Percentiles rank a stretch among this genome's conserved stretches.
Conservation (phyloP, 2,113 vertebrate species). For the Gambusia affinis region DNA sequence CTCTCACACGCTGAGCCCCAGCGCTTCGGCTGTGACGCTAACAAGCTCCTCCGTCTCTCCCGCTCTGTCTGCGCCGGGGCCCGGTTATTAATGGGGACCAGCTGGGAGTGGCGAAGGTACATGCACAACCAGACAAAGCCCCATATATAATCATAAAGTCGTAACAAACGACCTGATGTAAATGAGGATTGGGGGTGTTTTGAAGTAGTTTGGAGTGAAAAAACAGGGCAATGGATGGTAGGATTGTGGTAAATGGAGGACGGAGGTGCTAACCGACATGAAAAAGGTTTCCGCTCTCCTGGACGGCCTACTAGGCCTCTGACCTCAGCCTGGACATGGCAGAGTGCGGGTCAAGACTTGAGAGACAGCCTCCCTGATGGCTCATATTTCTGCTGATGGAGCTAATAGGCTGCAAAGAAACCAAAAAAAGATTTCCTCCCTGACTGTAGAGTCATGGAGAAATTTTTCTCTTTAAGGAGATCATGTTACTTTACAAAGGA, state of each 20-base stretch:
- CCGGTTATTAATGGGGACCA: conserved; percentile 86
- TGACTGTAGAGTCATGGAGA: not conserved
- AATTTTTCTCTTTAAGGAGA: conserved; percentile 17
- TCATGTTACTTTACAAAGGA: conserved; percentile 42
- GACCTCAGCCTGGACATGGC: conserved; percentile 50
- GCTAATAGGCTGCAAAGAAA: conserved; percentile 31
- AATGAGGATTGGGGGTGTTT: conserved; percentile 75
- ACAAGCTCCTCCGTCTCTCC: conserved; percentile 80
- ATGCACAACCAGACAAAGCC: conserved; percentile 83
- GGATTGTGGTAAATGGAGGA: conserved; percentile 32
- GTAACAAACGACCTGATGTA: conserved; percentile 85
- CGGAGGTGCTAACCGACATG: conserved; percentile 42
- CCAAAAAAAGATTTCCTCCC: conserved; percentile 38
- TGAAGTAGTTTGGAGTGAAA: conserved; percentile 42
- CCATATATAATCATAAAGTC: conserved; percentile 85
- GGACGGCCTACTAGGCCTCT: conserved; percentile 44
- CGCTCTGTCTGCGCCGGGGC: conserved; percentile 66
- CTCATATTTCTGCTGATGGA: conserved; percentile 68
- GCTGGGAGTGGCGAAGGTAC: conserved; percentile 84
- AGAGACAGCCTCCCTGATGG: conserved; percentile 53
- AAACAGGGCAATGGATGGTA: conserved; percentile 52
- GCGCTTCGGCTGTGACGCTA: conserved; percentile 70
- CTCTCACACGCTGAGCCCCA: conserved; percentile 70
- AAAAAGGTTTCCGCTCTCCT: conserved; percentile 26
- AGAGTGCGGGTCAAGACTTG: conserved; percentile 65